phyloP scores from a whole-genome alignment of 1,140 invertebrate species.

The Drosophila fuyamai region DNA sequence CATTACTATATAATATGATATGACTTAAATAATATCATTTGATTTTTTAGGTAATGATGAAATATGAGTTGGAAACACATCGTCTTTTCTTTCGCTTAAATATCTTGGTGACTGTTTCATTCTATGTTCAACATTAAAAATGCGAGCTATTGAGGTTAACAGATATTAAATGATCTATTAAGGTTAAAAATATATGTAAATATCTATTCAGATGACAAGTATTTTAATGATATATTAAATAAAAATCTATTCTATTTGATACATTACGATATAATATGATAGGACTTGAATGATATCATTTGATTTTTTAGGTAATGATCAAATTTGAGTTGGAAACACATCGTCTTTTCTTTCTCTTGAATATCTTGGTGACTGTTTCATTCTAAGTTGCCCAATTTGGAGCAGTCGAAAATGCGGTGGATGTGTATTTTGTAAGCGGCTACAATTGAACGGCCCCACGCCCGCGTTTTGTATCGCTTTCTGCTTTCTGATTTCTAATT shows the following conservation, averaged over 20 bases:
- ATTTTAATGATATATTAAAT: no score
- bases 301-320: no score
- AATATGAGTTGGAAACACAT: no score
- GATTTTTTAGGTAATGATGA: no score
- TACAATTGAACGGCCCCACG: conserved; percentile 4
- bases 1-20: no score
- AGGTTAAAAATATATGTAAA: not conserved
- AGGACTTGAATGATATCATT: no score
- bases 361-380: not conserved
- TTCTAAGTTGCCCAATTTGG: conserved; percentile 6
- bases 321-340: no score
- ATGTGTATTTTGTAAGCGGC: conserved; percentile 16
- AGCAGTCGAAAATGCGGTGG: not conserved
- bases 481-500: not conserved
- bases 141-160: not conserved
- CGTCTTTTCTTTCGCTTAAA: no score
- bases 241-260: no score
- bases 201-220: not conserved
- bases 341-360: no score
- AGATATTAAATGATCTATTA: not conserved
- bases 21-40: no score
- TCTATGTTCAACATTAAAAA: not conserved
- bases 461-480: not conserved
- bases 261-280: no score
- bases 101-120: not conserved